These are phyloP conservation scores for Chaenogobius annularis DNA, from an alignment of 2,113 vertebrate genomes.

Conservation along the genomic window DNA sequence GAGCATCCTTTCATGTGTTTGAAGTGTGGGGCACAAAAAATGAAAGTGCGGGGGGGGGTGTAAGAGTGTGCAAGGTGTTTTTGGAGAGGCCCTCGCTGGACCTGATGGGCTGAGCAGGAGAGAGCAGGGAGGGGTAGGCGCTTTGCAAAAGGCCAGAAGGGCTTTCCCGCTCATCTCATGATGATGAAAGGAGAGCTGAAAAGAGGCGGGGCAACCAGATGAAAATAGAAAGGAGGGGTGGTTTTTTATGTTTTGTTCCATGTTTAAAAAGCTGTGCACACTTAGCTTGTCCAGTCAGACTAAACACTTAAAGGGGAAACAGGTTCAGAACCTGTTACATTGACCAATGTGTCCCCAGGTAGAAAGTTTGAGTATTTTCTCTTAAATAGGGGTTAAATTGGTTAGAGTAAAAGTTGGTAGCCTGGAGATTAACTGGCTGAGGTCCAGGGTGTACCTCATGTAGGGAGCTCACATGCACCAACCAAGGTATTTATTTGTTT, in stretches of 20 bases:
- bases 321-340: not conserved
- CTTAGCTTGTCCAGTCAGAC: not conserved
- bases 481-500: not conserved
- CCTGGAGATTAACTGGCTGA: not conserved
- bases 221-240: constrained; percentile 55
- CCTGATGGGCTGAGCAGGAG: constrained; percentile 64
- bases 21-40: constrained; percentile 79
- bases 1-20: constrained; percentile 83
- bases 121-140: constrained; percentile 38
- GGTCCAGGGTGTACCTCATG: too few relatives aligned
- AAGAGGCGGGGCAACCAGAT: constrained; percentile 58
- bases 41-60: constrained; percentile 73
- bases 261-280: constrained; percentile 30
- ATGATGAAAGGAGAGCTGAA: constrained; percentile 71
- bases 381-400: not conserved
- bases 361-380: not conserved
- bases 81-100: constrained; percentile 64
- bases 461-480: too few relatives aligned
- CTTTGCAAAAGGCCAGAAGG: constrained; percentile 62
- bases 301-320: not conserved
- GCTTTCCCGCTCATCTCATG: constrained; percentile 62
- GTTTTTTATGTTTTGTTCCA: constrained; percentile 55
- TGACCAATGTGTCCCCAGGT: not conserved
- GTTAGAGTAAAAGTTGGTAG: not conserved
- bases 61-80: constrained; percentile 55